Conservation (phyloP, 2,888 invertebrate species). For the Tolmerus cingulatus region DNA sequence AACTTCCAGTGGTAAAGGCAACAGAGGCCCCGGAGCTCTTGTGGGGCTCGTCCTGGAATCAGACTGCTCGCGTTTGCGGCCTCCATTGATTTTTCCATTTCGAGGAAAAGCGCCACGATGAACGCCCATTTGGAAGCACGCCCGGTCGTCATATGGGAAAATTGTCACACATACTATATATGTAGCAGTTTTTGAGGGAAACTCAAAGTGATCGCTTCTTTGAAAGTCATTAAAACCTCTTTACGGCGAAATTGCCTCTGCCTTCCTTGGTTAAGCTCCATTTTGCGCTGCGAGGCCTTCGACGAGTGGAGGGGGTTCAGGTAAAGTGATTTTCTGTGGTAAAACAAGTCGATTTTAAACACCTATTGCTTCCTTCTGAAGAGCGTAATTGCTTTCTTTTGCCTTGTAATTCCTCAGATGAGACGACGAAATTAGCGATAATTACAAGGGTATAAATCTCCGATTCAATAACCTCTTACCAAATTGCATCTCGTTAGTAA, state of each 20-base stretch:
- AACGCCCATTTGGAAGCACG: not conserved
- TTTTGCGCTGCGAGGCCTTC: not conserved
- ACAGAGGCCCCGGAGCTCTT: not conserved
- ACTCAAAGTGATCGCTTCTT: not conserved
- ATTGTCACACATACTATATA: not conserved
- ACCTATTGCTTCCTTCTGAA: not conserved
- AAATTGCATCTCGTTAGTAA: not conserved
- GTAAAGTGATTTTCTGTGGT: not conserved
- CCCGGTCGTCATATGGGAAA: conserved; percentile 1
- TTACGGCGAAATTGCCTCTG: not conserved
- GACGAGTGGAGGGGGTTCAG: not conserved
- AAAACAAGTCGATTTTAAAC: not conserved
- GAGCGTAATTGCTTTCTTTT: not conserved
- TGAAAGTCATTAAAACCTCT: not conserved
- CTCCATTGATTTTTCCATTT: conserved; percentile 13
- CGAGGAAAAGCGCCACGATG: not conserved
- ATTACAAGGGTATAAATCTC: not conserved
- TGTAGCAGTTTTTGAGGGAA: not conserved
- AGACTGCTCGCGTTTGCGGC: not conserved
- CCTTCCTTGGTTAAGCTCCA: not conserved
- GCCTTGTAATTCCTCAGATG: not conserved
- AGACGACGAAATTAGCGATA: not conserved
- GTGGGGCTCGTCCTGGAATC: not conserved
- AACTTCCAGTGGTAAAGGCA: not conserved
- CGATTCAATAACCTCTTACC: not conserved